Base-by-base conservation (phyloP, 2,888 invertebrate species). In the Opisthograptis luteolata region DNA sequence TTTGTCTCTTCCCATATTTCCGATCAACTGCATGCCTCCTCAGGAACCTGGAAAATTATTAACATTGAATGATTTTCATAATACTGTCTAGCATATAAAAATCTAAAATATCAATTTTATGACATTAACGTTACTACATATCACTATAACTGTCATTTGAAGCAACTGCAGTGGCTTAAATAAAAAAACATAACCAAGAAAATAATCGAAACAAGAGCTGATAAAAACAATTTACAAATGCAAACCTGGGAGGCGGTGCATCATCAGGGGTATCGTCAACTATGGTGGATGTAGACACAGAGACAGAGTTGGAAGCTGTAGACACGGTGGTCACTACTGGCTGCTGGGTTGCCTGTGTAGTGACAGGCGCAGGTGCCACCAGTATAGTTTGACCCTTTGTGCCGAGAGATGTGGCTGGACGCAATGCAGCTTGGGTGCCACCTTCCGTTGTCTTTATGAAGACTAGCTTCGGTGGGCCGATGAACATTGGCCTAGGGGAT, bases 381-480 rank as follows among this genome's bases (percentile, higher is more conserved):
- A 91, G 69, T 35, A 91, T 88, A 0, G 90, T 89, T 57, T 91
- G 91, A 1, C 88, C 85, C 55, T 90, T 88, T 0, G 53, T 40
- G 9, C 32, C 39, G 4, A 62, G 44, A 5, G 87, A 79, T 2
- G 69, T 81, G 0, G 79, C 81, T 0, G 87, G 79, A 3, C 89
- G 68, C 1, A 91, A 66, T 0, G 84, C 80, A 0, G 85, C 82
- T 54, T 84, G 82, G 0, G 82, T 78, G 1, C 74, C 76, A 0
- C 84, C 86, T 55, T 90, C 91, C 0, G 83, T 69, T 1, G 91
- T 91, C 68, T 91, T 91, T 35, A 91, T 91, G 61, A 91, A 91
- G 1, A 91, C 91, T 37, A 91, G 68, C 49, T 91, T 91, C 2
- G 91, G 91, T 2, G 91, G 91, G 0, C 90, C 90, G 10, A 91